Percentiles rank a stretch among this genome's conserved stretches.
Conservation (phyloP, 2,888 invertebrate genomes). For the Drosophila phalerata region DNA sequence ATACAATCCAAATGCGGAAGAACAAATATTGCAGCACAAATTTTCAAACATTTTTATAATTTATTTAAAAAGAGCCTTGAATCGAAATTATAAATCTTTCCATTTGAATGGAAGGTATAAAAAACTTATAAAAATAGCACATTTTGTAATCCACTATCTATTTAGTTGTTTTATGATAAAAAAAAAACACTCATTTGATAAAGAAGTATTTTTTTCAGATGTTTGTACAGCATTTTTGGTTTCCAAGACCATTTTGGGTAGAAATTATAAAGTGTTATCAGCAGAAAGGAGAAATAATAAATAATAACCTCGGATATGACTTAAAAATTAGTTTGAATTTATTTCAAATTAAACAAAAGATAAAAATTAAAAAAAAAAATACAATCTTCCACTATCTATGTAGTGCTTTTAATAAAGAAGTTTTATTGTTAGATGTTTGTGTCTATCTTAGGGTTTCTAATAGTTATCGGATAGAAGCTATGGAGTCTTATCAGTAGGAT, state of each 20-base stretch:
- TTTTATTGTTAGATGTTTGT: background rate
- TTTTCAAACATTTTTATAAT: background rate
- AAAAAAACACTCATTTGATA: background rate
- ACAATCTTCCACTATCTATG: background rate
- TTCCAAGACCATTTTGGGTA: background rate
- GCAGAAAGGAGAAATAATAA: background rate
- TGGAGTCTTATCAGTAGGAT: background rate
- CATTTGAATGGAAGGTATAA: background rate
- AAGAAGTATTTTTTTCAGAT: background rate
- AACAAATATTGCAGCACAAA: background rate
- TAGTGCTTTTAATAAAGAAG: background rate
- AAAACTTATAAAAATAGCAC: background rate
- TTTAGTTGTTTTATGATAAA: slow-evolving; percentile 13
- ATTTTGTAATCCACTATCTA: background rate
- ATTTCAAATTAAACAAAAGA: background rate
- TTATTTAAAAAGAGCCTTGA: background rate
- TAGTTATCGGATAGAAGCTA: background rate
- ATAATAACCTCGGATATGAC: too few species aligned
- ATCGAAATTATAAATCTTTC: background rate
- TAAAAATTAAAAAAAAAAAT: background rate
- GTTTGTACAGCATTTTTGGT: background rate
- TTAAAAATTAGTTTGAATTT: background rate
- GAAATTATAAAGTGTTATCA: background rate
- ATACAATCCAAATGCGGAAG: slow-evolving; percentile 11
- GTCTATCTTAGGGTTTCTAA: background rate